phyloP scores from a whole-genome alignment of 2,113 vertebrate genomes.

The Lagopus leucura region DNA sequence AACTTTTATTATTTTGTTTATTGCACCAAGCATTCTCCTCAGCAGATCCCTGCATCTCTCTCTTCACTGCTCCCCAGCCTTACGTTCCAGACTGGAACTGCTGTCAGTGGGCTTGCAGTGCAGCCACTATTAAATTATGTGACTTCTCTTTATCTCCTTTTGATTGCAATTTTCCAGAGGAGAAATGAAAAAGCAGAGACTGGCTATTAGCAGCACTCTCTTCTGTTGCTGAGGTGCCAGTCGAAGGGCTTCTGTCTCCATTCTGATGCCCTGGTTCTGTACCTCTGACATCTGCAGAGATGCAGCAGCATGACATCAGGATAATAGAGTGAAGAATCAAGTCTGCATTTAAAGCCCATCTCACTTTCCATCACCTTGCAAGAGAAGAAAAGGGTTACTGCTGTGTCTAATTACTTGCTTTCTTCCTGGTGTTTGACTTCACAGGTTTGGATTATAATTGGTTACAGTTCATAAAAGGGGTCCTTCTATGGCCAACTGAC shows the following conservation, averaged over 20 bases:
- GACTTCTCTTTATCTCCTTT: not conserved
- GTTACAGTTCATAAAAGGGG: not conserved
- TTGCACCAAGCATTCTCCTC: not conserved
- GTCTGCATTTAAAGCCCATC: not conserved
- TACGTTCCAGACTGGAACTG: not conserved
- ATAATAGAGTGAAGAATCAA: not conserved
- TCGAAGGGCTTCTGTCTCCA: not conserved
- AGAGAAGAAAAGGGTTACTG: not conserved
- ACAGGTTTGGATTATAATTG: not conserved
- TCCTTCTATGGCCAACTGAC: not conserved
- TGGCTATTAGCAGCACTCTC: not conserved
- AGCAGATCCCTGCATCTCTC: not conserved
- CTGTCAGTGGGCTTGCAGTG: not conserved
- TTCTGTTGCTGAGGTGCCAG: not conserved
- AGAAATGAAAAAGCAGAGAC: not conserved
- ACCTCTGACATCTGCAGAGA: not conserved
- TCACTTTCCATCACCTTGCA: not conserved
- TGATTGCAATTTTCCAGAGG: not conserved
- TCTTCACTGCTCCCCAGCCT: not conserved
- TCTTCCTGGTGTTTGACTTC: not conserved
- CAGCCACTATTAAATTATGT: not conserved
- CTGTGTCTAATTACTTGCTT: not conserved
- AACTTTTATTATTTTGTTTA: constrained; percentile 2
- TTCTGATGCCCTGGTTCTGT: not conserved
- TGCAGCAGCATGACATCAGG: not conserved